phyloP scores from a whole-genome alignment of 2,888 invertebrate species.

The Stratiomys singularior region DNA sequence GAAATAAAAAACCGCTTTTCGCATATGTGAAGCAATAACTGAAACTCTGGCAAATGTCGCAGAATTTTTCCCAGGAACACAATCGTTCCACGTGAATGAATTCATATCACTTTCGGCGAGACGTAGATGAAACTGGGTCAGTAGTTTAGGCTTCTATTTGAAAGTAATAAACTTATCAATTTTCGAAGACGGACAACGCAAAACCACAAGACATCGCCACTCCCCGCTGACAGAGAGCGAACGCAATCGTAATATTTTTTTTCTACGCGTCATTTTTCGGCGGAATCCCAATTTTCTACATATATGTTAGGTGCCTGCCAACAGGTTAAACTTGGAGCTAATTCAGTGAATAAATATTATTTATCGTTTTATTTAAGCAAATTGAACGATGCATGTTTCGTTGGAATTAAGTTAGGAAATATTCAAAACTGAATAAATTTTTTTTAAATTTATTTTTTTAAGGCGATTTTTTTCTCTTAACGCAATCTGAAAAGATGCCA shows the following conservation, averaged over 20 bases:
- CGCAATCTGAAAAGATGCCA: too few species aligned
- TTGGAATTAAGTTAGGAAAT: too few species aligned
- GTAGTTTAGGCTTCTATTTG: conserved; percentile 9
- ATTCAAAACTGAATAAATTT: too few species aligned
- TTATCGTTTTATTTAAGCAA: neutral
- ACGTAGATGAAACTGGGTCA: conserved; percentile 32
- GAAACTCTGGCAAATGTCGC: neutral
- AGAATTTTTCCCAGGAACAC: neutral
- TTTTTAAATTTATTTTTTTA: too few species aligned
- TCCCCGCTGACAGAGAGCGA: too few species aligned
- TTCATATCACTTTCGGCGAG: conserved; percentile 1
- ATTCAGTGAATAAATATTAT: neutral
- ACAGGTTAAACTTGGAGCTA: neutral
- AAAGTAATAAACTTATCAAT: neutral
- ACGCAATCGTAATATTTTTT: neutral
- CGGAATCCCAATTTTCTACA: neutral
- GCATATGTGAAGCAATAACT: conserved; percentile 1
- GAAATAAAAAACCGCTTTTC: neutral
- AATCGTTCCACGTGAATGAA: neutral
- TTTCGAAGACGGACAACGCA: neutral
- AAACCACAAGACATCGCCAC: neutral
- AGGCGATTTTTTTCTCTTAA: too few species aligned
- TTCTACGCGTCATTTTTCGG: neutral
- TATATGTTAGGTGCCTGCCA: neutral
- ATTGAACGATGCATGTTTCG: neutral